Percentiles rank a stretch among this genome's conserved stretches.
These are phyloP conservation scores for Ectropis crepuscularia DNA, from an alignment of 2,888 invertebrate genomes.

Conservation along the genomic window DNA sequence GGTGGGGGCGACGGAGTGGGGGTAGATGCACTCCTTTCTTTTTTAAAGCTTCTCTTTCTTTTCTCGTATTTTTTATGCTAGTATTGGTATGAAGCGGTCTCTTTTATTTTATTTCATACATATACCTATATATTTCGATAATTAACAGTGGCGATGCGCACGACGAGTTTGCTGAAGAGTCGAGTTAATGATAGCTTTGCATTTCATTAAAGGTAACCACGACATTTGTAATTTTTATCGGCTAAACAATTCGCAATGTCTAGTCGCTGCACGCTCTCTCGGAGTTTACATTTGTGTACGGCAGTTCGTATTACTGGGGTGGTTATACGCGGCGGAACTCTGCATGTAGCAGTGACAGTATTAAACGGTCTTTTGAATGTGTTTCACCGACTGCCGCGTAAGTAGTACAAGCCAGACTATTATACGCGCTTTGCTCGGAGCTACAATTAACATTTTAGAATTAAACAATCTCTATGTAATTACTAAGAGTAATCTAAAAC, in stretches of 20 bases:
- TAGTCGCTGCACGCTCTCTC: conserved; percentile 47
- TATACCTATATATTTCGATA: conserved; percentile 65
- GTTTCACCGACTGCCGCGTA: conserved; percentile 33
- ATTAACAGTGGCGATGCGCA: conserved; percentile 82
- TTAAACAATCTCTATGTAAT: conserved; percentile 3
- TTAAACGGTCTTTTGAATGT: conserved; percentile 65
- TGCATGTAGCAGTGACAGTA: conserved; percentile 63
- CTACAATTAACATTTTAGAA: conserved; percentile 44
- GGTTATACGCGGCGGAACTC: conserved; percentile 53
- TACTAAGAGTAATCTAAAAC: background rate
- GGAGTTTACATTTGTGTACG: conserved; percentile 54
- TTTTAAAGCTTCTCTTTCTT: conserved; percentile 85
- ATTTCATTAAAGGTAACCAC: conserved; percentile 81
- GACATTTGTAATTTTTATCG: conserved; percentile 75
- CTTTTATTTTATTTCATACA: conserved; percentile 79
- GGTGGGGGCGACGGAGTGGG: conserved; percentile 79
- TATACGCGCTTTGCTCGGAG: conserved; percentile 12
- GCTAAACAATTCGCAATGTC: conserved; percentile 51
- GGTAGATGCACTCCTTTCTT: conserved; percentile 83
- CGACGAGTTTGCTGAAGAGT: conserved; percentile 75
- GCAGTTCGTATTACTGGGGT: conserved; percentile 59
- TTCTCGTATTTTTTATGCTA: conserved; percentile 83
- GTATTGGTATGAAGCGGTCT: conserved; percentile 81
- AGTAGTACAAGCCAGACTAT: conserved; percentile 18
- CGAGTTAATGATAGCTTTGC: conserved; percentile 81